phyloP scores from a whole-genome alignment of 2,113 vertebrate genomes.

The Poeciliopsis occidentalis region DNA sequence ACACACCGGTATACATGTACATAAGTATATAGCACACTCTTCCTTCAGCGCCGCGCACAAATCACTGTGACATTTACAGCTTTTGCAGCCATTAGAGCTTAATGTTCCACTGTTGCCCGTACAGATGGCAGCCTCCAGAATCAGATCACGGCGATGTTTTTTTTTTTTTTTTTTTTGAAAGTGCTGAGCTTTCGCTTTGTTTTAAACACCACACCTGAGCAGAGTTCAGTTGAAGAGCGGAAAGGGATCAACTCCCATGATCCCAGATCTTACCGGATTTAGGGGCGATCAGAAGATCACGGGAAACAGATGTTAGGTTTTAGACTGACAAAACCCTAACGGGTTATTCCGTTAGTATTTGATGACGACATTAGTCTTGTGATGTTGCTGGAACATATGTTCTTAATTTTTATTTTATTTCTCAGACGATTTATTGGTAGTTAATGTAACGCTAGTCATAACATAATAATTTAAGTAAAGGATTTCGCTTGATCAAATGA shows the following conservation, averaged over 20 bases:
- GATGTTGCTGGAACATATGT: not conserved
- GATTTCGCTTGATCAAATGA: not conserved
- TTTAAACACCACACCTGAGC: conserved; percentile 32
- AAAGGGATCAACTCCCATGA: conserved; percentile 29
- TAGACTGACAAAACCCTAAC: conserved; percentile 16
- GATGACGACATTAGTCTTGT: not conserved
- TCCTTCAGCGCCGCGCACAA: conserved; percentile 50
- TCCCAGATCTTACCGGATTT: conserved; percentile 30
- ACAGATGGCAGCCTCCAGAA: conserved; percentile 46
- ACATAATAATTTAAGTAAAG: not conserved
- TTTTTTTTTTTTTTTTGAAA: not conserved
- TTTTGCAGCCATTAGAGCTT: conserved; percentile 71
- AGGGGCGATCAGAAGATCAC: conserved; percentile 19
- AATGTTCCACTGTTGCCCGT: conserved; percentile 54
- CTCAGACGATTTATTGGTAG: not conserved
- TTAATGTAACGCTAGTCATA: not conserved
- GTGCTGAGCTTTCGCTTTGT: conserved; percentile 14
- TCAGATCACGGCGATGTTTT: conserved; percentile 45
- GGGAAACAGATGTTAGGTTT: conserved; percentile 49
- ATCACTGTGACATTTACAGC: conserved; percentile 80
- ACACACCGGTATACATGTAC: conserved; percentile 11
- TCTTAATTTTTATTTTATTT: not conserved
- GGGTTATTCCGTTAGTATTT: conserved; percentile 20
- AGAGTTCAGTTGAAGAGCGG: conserved; percentile 34
- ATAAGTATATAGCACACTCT: conserved; percentile 16